Evolutionary conservation across 2,888 invertebrate species (phyloP), one percentile per base, ranked within the genome.

Genomic region (Pogonocherus hispidulus): DNA sequence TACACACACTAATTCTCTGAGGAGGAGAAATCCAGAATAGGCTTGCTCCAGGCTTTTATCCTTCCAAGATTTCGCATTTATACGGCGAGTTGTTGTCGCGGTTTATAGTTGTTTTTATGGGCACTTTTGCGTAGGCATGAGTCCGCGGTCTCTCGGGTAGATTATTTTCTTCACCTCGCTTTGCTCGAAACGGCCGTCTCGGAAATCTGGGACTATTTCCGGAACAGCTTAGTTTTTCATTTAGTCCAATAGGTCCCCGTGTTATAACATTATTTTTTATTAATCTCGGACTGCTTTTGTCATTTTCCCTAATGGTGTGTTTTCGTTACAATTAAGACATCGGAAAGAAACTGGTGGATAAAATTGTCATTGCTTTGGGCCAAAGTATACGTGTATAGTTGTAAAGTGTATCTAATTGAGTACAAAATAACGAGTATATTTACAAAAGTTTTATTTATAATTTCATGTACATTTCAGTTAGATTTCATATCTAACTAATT

Each of bases 21-120:
- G 41, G 14, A 41, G 41, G 32, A n/a, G n/a, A n/a, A 41, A 41
- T n/a, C n/a, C 14, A 14, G 41, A 27, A 41, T 41, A 54, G 22
- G n/a, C 19, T 49, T 23, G 32, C 55, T 16, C 32, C 35, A 63
- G 55, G 49, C 67, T 64, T 70, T 71, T 70, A 74, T 67, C 71
- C 69, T 66, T 69, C 56, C 65, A 64, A 70, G 68, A 69, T 69
- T 74, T 72, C 69, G 69, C 74, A 68, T 74, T 74, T 71, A 71
- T 70, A 41, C n/a, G 41, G 67, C 67, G 67, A 66, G 67, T 60
- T 63, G 69, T 67, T 69, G 74, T 72, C 69, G 64, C 70, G 64
- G 63, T 72, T 72, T 72, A 72, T 70, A 68, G 64, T 66, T 64
- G 67, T 70, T 71, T 52, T 74, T 74, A 41, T 41, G 41, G 41